Evolutionary conservation across 2,113 vertebrate species (phyloP), one percentile per base, ranked within the genome.

Genomic region (Nothocercus nigrocapillus): DNA sequence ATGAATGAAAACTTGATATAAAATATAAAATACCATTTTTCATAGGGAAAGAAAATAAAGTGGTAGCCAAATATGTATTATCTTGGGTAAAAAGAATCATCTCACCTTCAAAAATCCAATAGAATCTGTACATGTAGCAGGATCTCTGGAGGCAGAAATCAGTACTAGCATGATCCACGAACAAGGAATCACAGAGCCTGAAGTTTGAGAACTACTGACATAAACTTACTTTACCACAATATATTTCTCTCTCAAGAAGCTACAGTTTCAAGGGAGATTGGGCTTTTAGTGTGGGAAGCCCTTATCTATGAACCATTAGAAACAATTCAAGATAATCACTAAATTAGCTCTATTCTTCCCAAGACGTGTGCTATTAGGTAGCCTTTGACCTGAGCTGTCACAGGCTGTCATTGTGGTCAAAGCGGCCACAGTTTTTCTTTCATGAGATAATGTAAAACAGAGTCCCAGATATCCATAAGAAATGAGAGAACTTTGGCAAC

Each of bases 221-320:
- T 54, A 88, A 92, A 85, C 72, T 90, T 73, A 88, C 67, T 95
- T 87, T 62, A 56, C 47, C 68, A 88, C 53, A 91, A 88, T 90
- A 66, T 77, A 49, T 70, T 53, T 68, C 32, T 49, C 75, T 80
- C 79, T 81, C 63, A 77, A 94, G 67, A 79, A 64, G 69, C 62
- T 89, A 49, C 6, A 85, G 54, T 79, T 73, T 85, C 30, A 53
- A 82, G 67, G 81, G 28, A 49, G 19, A 30, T 0, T 28, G 38
- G 75, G 58, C 58, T 84, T 94, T 45, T 64, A 16, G 62, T 64
- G 10, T 13, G 61, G n/a, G 62, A 91, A 92, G 74, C 36, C 38
- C 51, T 87, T 72, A 76, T n/a, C 58, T 54, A 53, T 70, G 80
- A 64, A 12, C 38, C 53, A 79, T 82, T 82, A 22, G 53, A 93